phyloP scores from a whole-genome alignment of 2,113 vertebrate species.

The Thomomys bottae region DNA sequence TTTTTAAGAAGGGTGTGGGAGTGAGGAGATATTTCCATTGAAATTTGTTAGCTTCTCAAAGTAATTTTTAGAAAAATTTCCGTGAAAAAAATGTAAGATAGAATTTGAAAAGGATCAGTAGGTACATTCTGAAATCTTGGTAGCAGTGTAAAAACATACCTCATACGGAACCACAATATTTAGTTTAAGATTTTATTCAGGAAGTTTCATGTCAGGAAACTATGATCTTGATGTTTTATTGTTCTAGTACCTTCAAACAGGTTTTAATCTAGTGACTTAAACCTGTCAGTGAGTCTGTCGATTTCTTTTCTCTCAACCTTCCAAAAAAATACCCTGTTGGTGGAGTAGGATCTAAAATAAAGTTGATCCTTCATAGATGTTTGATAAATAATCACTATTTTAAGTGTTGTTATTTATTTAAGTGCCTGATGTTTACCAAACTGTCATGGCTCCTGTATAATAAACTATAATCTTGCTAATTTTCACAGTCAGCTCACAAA shows the following conservation, averaged over 20 bases:
- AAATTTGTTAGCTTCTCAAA: conserved; percentile 64
- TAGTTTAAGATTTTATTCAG: conserved; percentile 66
- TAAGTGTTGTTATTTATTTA: neutral
- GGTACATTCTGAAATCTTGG: conserved; percentile 49
- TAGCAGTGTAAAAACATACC: conserved; percentile 53
- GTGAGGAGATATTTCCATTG: conserved; percentile 29
- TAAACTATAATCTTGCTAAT: conserved; percentile 3
- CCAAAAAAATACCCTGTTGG: neutral
- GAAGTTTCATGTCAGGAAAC: conserved; percentile 40
- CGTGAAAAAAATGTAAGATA: conserved; percentile 32
- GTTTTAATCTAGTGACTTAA: conserved; percentile 51
- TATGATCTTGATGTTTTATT: conserved; percentile 52
- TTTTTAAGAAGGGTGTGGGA: conserved; percentile 12
- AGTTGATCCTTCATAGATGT: conserved; percentile 8
- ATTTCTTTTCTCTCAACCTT: conserved; percentile 47
- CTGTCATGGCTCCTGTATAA: neutral
- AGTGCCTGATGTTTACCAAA: neutral
- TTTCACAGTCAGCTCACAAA: neutral
- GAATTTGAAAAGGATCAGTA: neutral
- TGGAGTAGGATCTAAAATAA: neutral
- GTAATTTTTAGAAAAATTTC: conserved; percentile 54
- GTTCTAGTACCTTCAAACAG: conserved; percentile 37
- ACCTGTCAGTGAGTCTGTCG: neutral
- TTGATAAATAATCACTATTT: conserved; percentile 52
- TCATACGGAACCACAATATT: conserved; percentile 50